Percentiles rank a stretch among this genome's conserved stretches.
Conservation (phyloP, 1,140 invertebrate species). For the Drosophila arizonae region DNA sequence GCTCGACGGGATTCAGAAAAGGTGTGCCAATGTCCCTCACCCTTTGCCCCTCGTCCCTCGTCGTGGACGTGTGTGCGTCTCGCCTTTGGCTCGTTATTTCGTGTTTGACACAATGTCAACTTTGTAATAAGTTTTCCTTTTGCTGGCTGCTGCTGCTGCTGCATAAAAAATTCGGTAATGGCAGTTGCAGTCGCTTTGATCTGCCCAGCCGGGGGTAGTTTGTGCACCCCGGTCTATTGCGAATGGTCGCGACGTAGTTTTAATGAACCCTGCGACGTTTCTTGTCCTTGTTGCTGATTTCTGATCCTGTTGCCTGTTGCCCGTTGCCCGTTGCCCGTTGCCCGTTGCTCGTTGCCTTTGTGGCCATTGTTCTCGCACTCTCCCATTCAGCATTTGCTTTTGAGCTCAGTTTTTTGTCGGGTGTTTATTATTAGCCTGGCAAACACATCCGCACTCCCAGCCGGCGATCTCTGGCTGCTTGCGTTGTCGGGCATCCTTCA, state of each 20-base stretch:
- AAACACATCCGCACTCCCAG: slow-evolving; percentile 64
- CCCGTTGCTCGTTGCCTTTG: slow-evolving; percentile 40
- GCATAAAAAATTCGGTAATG: slow-evolving; percentile 48
- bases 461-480: slow-evolving; percentile 21
- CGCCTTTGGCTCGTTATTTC: slow-evolving; percentile 66
- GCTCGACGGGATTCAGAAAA: slow-evolving; percentile 56
- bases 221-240: slow-evolving; percentile 37
- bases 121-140: slow-evolving; percentile 74
- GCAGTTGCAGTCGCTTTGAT: slow-evolving; percentile 70
- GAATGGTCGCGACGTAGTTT: slow-evolving; percentile 48
- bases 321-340: slow-evolving; percentile 58
- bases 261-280: slow-evolving; percentile 62
- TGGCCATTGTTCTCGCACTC: slow-evolving; percentile 70
- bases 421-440: slow-evolving; percentile 78
- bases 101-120: slow-evolving; percentile 80
- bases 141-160: slow-evolving; percentile 18
- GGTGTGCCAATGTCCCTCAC: slow-evolving; percentile 22
- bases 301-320: slow-evolving; percentile 77
- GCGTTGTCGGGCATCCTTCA: slow-evolving; percentile 42
- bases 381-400: slow-evolving; percentile 55
- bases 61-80: slow-evolving; percentile 38
- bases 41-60: background rate
- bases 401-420: slow-evolving; percentile 36
- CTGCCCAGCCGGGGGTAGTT: slow-evolving; percentile 61
- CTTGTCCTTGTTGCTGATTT: slow-evolving; percentile 64